A percentile compares a stretch with the other conserved stretches of the same genome.
These are phyloP conservation scores for Lumbricus terrestris DNA, from an alignment of 2,888 invertebrate species.

Conservation along the genomic window DNA sequence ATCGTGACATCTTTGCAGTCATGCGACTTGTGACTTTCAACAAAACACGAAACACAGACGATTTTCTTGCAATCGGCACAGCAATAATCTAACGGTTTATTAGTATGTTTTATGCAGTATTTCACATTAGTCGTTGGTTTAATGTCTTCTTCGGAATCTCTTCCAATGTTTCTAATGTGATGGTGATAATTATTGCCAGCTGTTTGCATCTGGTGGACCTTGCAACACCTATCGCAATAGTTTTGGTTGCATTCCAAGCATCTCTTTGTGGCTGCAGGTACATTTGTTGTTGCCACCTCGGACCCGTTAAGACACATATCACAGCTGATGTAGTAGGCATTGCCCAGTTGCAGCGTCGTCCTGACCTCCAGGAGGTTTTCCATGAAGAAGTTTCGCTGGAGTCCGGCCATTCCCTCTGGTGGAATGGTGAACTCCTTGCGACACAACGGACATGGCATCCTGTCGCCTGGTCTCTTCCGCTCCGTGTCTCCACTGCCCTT, in stretches of 20 bases:
- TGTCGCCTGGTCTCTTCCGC: neutral
- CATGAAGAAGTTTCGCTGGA: neutral
- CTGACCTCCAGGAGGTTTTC: neutral
- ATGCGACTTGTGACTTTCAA: neutral
- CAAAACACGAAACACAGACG: neutral
- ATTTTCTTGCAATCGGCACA: neutral
- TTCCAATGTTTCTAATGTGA: no score
- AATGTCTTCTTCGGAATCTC: neutral
- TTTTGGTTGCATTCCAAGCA: neutral
- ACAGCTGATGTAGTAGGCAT: neutral
- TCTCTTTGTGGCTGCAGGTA: neutral
- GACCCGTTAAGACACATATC: neutral
- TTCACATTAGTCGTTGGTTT: neutral
- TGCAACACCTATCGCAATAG: neutral
- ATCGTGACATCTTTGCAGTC: neutral
- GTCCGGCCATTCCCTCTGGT: neutral
- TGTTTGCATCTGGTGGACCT: neutral
- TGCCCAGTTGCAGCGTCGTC: neutral
- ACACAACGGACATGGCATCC: conserved; percentile 3
- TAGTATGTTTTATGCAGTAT: neutral
- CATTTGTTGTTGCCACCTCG: neutral
- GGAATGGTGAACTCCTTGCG: neutral
- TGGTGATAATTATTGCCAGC: neutral
- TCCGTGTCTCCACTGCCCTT: neutral
- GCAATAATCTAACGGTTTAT: neutral